Conservation (phyloP, 1,140 invertebrate genomes). For the Pollicipes pollicipes region DNA sequence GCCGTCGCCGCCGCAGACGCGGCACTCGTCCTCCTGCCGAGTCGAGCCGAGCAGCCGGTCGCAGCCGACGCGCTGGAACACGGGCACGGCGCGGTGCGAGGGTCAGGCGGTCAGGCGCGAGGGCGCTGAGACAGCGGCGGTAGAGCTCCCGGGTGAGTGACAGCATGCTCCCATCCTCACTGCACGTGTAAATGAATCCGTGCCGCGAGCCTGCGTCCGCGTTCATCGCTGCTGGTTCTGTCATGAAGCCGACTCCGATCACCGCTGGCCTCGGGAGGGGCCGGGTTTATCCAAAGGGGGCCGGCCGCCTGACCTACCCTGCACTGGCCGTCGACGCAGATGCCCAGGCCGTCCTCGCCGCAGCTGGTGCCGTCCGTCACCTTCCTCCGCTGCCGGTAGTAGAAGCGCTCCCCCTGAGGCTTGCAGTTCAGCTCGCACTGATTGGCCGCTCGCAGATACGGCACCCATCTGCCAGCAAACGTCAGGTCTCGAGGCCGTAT, state of each 20-base stretch:
- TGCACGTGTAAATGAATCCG: too few relatives aligned
- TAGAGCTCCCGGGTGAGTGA: too few relatives aligned
- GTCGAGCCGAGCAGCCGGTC: slow-evolving; percentile 83
- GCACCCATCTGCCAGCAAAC: slow-evolving; percentile 47
- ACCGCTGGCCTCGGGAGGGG: too few relatives aligned
- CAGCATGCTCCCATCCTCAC: too few relatives aligned
- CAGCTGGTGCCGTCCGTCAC: slow-evolving; percentile 78
- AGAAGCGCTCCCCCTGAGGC: slow-evolving; percentile 78
- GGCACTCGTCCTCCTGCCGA: slow-evolving; percentile 71
- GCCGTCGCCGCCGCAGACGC: slow-evolving; percentile 79
- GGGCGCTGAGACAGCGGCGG: too few relatives aligned
- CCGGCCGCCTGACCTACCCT: too few relatives aligned
- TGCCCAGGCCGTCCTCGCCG: slow-evolving; percentile 56
- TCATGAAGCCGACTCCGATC: too few relatives aligned
- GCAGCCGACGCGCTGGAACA: slow-evolving; percentile 67
- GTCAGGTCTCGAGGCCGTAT: slow-evolving; percentile 29
- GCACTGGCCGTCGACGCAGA: slow-evolving; percentile 82
- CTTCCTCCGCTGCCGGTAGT: slow-evolving; percentile 62
- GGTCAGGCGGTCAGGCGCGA: too few relatives aligned
- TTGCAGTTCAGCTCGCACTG: slow-evolving; percentile 91
- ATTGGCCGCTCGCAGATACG: slow-evolving; percentile 64
- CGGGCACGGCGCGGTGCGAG: too few relatives aligned
- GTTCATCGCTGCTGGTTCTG: too few relatives aligned
- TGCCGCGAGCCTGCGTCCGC: too few relatives aligned
- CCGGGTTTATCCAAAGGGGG: too few relatives aligned